Conservation (phyloP, 1,140 invertebrate species). For the Chrysoperla carnea region DNA sequence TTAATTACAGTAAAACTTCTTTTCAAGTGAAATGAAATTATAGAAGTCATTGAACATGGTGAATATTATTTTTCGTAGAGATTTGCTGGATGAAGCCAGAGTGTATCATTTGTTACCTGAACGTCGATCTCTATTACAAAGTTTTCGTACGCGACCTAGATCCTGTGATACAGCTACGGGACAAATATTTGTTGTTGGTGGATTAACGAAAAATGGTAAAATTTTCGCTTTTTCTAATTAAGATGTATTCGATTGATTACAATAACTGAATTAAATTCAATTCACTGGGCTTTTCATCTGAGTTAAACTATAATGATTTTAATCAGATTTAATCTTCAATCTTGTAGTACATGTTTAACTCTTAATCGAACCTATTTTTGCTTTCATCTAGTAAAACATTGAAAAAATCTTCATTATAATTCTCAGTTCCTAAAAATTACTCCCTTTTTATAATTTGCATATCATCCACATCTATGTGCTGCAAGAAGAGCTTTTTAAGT, state of each 20-base stretch:
- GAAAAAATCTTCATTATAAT: too few relatives aligned
- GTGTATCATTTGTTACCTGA: constrained; percentile 78
- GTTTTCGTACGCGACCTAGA: constrained; percentile 55
- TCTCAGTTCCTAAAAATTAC: too few relatives aligned
- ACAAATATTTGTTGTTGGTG: constrained; percentile 78
- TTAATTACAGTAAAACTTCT: too few relatives aligned
- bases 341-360: too few relatives aligned
- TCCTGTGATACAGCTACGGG: constrained; percentile 57
- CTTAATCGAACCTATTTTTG: too few relatives aligned
- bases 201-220: constrained; percentile 58
- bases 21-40: neutral
- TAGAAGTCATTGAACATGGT: neutral
- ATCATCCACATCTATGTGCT: too few relatives aligned
- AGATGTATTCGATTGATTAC: neutral
- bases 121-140: constrained; percentile 53
- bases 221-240: constrained; percentile 1
- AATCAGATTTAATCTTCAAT: too few relatives aligned
- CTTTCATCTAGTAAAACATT: too few relatives aligned
- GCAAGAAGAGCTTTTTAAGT: too few relatives aligned
- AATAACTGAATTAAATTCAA: neutral
- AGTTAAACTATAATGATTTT: too few relatives aligned
- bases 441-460: too few relatives aligned
- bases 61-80: constrained; percentile 26
- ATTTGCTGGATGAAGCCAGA: constrained; percentile 67
- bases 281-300: too few relatives aligned